phyloP scores from a whole-genome alignment of 2,888 invertebrate species.

The Clanis bilineata region DNA sequence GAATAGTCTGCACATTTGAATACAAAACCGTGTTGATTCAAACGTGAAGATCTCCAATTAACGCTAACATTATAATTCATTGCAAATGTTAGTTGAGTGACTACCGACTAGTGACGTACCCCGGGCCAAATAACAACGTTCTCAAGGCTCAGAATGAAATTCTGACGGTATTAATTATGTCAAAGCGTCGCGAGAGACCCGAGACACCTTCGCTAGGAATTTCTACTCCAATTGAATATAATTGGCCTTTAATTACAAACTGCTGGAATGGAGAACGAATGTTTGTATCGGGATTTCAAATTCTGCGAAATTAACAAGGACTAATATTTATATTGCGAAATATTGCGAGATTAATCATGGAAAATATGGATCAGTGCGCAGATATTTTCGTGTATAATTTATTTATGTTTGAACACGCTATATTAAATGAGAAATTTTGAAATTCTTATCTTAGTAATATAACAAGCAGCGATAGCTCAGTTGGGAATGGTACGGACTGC shows the following conservation, averaged over 20 bases:
- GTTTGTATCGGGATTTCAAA: slow-evolving; percentile 18
- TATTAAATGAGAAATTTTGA: neutral
- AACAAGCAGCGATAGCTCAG: too few species aligned
- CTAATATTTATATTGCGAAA: neutral
- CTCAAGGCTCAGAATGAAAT: slow-evolving; percentile 42
- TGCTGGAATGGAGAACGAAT: slow-evolving; percentile 21
- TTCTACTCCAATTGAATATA: slow-evolving; percentile 34
- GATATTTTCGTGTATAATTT: too few species aligned
- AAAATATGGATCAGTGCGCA: neutral
- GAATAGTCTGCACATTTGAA: neutral
- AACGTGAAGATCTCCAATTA: slow-evolving; percentile 11
- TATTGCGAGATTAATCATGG: neutral
- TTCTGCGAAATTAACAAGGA: slow-evolving; percentile 6
- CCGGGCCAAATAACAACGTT: slow-evolving; percentile 32
- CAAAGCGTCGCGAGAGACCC: slow-evolving; percentile 19
- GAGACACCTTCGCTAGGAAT: slow-evolving; percentile 33
- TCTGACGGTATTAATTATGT: slow-evolving; percentile 37
- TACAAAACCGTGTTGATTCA: slow-evolving; percentile 1
- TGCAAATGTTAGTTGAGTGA: slow-evolving; percentile 38
- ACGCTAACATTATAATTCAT: slow-evolving; percentile 17
- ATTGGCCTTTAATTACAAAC: slow-evolving; percentile 35
- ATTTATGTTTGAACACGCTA: too few species aligned
- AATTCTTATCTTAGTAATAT: too few species aligned
- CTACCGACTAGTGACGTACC: slow-evolving; percentile 30
- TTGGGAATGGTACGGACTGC: too few species aligned